Conservation (phyloP, 2,888 invertebrate genomes). For the Hirudinaria manillensis region DNA sequence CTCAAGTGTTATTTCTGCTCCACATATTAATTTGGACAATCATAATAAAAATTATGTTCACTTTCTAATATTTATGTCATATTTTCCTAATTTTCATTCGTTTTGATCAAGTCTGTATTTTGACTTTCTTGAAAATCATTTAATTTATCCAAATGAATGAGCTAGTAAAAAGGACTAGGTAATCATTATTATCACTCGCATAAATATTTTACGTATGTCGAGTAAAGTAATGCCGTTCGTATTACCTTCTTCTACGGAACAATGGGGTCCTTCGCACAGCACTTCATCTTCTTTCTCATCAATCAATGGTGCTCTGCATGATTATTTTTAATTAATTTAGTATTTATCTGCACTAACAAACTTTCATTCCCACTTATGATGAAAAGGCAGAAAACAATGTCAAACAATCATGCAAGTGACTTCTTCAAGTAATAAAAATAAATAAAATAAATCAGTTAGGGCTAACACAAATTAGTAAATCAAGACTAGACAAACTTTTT, state of each 20-base stretch:
- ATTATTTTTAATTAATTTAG: background rate
- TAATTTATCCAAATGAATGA: no score
- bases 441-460: constrained; percentile 5
- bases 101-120: no score
- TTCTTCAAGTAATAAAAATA: background rate
- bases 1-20: background rate
- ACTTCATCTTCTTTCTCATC: background rate
- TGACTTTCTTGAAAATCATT: no score
- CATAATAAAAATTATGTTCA: no score
- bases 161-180: no score
- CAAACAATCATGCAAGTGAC: background rate
- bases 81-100: no score
- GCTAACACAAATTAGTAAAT: background rate
- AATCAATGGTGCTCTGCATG: background rate
- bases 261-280: background rate
- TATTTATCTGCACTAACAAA: no score
- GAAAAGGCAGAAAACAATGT: background rate
- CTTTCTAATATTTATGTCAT: no score
- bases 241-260: constrained; percentile 3
- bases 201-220: no score
- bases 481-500: constrained; percentile 43
- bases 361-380: background rate
- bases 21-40: background rate
- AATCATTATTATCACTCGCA: no score
- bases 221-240: background rate